Evolutionary conservation across 2,797 vertebrate genomes (phyloP).

Genomic region (Lateolabrax maculatus): DNA sequence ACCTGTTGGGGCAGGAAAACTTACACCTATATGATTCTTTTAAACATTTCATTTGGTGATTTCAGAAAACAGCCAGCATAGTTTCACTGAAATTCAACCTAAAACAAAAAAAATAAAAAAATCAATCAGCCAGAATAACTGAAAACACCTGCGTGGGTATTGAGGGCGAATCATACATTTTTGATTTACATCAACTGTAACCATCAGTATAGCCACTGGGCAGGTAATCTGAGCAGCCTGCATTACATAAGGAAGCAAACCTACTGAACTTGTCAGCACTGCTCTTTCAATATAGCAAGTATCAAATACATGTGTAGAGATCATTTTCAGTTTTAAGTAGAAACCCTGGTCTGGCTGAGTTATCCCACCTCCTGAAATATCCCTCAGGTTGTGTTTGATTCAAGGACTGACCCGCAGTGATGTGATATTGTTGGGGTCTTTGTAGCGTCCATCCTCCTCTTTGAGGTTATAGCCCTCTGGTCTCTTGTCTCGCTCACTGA

Average conservation of each 20-base stretch:
- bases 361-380: not conserved
- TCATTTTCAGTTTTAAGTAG: not conserved
- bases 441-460: slow-evolving; percentile 97
- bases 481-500: slow-evolving; percentile 98
- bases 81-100: not conserved
- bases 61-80: not conserved
- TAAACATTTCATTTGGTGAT: not conserved
- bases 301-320: not conserved
- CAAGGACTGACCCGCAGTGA: slow-evolving; percentile 91
- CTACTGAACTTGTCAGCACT: not conserved
- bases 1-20: not conserved
- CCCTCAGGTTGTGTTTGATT: not conserved
- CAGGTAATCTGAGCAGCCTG: not conserved
- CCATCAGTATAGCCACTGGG: not conserved
- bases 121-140: not conserved
- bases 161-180: not conserved
- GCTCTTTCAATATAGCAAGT: not conserved
- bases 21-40: not conserved
- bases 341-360: not conserved
- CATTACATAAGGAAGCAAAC: not conserved
- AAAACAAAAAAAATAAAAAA: not conserved
- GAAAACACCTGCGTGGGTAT: not conserved
- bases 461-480: slow-evolving; percentile 99
- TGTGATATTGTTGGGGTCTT: slow-evolving; percentile 94
- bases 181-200: too few species aligned